Evolutionary conservation across 2,888 invertebrate species (phyloP).

Genomic region (Deilephila elpenor): DNA sequence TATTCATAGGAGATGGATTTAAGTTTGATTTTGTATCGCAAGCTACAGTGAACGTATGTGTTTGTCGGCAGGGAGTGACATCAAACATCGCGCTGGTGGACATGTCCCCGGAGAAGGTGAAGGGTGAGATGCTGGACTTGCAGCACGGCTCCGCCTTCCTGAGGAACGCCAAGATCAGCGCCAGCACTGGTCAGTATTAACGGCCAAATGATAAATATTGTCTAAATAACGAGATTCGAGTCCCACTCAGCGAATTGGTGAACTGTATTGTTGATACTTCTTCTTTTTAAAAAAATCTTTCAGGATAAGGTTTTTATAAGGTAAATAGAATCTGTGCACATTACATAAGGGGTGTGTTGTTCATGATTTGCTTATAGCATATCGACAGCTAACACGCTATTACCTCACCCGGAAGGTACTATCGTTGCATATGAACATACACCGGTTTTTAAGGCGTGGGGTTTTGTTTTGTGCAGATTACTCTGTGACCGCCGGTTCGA

Average conservation of each 20-base stretch:
- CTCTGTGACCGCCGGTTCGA: constrained; percentile 90
- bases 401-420: too few species aligned
- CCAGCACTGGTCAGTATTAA: constrained; percentile 73
- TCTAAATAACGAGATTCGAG: too few species aligned
- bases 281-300: too few species aligned
- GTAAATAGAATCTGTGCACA: too few species aligned
- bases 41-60: neutral
- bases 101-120: constrained; percentile 91
- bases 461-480: constrained; percentile 84
- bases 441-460: neutral
- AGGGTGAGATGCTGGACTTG: constrained; percentile 95
- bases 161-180: constrained; percentile 91
- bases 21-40: neutral
- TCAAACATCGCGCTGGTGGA: constrained; percentile 93
- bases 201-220: too few species aligned
- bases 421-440: too few species aligned
- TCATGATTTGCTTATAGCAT: too few species aligned
- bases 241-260: too few species aligned
- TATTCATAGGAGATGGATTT: neutral
- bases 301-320: too few species aligned
- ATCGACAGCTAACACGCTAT: too few species aligned
- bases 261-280: too few species aligned
- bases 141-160: constrained; percentile 95
- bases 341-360: too few species aligned
- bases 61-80: constrained; percentile 86